Evolutionary conservation across 2,797 vertebrate species (phyloP).

Genomic region (Arctocebus calabarensis): DNA sequence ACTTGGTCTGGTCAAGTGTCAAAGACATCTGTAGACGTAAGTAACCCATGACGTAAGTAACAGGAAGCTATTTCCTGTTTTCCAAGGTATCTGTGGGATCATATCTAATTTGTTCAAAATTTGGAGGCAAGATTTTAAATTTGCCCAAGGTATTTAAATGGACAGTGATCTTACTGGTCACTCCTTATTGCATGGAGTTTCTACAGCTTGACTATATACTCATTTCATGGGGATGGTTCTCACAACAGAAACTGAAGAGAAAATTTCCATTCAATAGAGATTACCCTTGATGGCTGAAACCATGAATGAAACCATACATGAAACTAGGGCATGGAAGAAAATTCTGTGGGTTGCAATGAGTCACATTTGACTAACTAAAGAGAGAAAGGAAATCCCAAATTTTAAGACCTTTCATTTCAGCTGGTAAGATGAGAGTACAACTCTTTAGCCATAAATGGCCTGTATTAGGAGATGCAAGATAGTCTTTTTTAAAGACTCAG

Average conservation of each 20-base stretch:
- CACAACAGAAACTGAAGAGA: background rate
- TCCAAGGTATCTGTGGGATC: background rate
- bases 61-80: background rate
- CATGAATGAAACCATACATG: background rate
- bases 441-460: background rate
- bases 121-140: background rate
- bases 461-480: background rate
- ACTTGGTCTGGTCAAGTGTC: constrained; percentile 48
- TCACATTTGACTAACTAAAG: background rate
- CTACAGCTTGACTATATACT: background rate
- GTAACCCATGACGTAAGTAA: constrained; percentile 59
- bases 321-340: background rate
- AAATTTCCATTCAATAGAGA: background rate
- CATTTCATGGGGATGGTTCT: background rate
- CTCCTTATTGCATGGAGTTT: background rate
- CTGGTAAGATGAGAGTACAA: background rate
- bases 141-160: background rate
- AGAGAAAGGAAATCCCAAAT: background rate
- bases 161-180: background rate
- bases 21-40: constrained; percentile 28
- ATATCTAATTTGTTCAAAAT: background rate
- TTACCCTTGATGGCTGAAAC: background rate
- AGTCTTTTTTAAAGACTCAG: background rate
- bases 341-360: background rate
- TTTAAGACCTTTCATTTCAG: background rate